Evolutionary conservation across 2,797 vertebrate genomes (phyloP), one percentile per base, ranked within the genome.

Genomic region (Microctenopoma stevenorrisi): DNA sequence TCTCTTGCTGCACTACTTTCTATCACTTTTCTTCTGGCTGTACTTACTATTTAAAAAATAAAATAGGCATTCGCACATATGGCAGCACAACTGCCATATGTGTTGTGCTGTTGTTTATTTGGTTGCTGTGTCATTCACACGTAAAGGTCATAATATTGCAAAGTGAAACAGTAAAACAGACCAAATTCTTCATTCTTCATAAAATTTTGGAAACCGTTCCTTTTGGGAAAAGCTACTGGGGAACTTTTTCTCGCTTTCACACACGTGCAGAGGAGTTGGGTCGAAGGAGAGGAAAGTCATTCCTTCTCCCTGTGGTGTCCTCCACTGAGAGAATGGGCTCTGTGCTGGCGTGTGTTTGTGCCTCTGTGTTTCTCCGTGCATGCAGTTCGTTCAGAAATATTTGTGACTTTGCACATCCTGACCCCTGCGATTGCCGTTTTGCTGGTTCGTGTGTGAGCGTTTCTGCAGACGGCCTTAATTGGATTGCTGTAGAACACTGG

Each of bases 401-500:
- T 52, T 30, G 11, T 47, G 50, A 12, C 26, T 28, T 43, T 70
- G 58, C 68, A 33, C 35, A 43, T 72, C 53, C 38, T 68, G 68
- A 72, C 68, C 64, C 58, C 35, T 73, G 25, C 46, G 54, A 43
- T 53, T 43, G 44, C 50, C 51, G 73, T 72, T 66, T 74, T 59
- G 15, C 30, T 22, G 7, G n/a, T 26, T 2, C 10, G 66, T 42
- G 66, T 42, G 37, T 64, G 66, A 53, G 64, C 55, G 61, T 82
- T 9, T 30, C 51, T 52, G 28, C 16, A 68, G 67, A 72, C 30
- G 10, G 50, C 61, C 67, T 64, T 82, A 88, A 89, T 87, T 87
- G 65, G 83, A 89, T 88, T 63, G 81, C 68, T 84, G 74, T 67
- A 69, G 62, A 88, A 72, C 67, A 72, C 84, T 86, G 80, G 57